Percentiles rank a stretch among this genome's conserved stretches.
Evolutionary conservation across 1,140 invertebrate species (phyloP).

Genomic region (Macrobrachium rosenbergii): DNA sequence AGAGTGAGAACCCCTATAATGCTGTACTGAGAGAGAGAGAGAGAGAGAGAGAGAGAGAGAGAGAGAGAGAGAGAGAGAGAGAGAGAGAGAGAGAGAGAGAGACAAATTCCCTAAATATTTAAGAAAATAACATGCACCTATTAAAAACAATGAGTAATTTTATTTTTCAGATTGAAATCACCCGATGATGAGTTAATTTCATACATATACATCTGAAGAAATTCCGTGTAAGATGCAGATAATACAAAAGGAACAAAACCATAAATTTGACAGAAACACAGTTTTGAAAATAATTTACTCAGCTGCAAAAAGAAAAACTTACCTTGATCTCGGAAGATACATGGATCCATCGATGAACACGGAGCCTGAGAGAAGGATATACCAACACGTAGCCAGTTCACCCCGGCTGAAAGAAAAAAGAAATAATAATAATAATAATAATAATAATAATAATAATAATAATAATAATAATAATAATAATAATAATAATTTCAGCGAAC

Average conservation of each 20-base stretch:
- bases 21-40: not conserved
- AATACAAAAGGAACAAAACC: no score
- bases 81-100: slow-evolving; percentile 9
- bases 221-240: no score
- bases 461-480: not conserved
- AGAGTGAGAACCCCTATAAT: no score
- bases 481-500: slow-evolving; percentile 40
- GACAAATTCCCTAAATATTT: not conserved
- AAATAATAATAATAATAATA: slow-evolving; percentile 36
- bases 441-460: not conserved
- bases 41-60: not conserved
- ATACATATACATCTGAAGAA: no score
- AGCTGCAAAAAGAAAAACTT: slow-evolving; percentile 67
- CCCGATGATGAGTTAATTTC: no score
- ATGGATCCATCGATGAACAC: slow-evolving; percentile 92
- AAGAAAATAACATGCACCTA: no score
- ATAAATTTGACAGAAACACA: no score
- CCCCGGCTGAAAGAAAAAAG: slow-evolving; percentile 78
- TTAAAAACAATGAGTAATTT: no score
- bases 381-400: slow-evolving; percentile 86
- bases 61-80: not conserved
- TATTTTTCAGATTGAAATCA: no score
- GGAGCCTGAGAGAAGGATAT: slow-evolving; percentile 85
- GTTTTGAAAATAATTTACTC: no score
- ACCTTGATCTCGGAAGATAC: slow-evolving; percentile 88